phyloP scores from a whole-genome alignment of 2,888 invertebrate genomes.

The Conchocele bisecta region DNA sequence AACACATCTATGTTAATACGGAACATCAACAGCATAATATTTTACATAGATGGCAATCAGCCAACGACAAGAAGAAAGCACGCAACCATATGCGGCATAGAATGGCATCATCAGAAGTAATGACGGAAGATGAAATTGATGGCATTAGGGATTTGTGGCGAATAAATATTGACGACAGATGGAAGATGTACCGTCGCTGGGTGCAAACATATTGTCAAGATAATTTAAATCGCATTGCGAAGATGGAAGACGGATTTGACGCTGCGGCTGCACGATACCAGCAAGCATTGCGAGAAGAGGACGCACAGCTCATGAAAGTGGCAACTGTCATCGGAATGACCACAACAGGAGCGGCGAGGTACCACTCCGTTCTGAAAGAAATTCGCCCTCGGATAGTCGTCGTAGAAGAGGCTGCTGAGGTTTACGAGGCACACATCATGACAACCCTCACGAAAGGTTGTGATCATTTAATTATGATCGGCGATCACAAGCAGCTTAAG shows the following conservation, averaged over 20 bases:
- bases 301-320: conserved; percentile 65
- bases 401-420: conserved; percentile 95
- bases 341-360: conserved; percentile 79
- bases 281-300: conserved; percentile 57
- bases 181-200: conserved; percentile 84
- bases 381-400: conserved; percentile 82
- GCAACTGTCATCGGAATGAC: conserved; percentile 79
- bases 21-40: no score
- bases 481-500: conserved; percentile 91
- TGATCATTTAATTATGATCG: conserved; percentile 92
- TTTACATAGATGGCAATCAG: no score
- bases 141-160: no score
- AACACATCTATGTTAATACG: no score
- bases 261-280: conserved; percentile 17
- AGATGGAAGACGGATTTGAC: conserved; percentile 39
- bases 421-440: conserved; percentile 92
- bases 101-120: no score
- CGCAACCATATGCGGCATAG: no score
- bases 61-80: no score
- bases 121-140: no score
- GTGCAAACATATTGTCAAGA: conserved; percentile 56
- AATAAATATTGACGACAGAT: conserved; percentile 80
- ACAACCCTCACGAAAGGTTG: conserved; percentile 89
- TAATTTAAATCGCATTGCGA: no score
- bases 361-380: conserved; percentile 68